phyloP scores from a whole-genome alignment of 2,113 vertebrate genomes.

The Parus major region DNA sequence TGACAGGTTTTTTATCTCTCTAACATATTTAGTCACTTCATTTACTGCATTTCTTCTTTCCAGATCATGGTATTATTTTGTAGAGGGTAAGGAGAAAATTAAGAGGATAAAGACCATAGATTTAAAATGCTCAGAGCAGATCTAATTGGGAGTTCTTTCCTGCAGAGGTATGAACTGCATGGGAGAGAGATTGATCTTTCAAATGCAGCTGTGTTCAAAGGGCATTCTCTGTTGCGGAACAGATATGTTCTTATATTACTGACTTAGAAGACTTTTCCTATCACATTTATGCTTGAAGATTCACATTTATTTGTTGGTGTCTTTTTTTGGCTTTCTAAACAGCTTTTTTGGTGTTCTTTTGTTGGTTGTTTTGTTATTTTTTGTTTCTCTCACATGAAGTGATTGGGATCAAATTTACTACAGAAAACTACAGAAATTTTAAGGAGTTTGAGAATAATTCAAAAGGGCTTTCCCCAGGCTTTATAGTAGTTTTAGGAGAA shows the following conservation, averaged over 20 bases:
- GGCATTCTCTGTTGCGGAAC: neutral
- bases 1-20: neutral
- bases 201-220: neutral
- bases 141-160: neutral
- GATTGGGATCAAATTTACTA: neutral
- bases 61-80: neutral
- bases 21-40: neutral
- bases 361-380: fast-evolving
- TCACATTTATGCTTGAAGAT: neutral
- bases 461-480: neutral
- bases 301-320: fast-evolving
- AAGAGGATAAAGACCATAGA: neutral
- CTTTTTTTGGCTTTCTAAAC: neutral
- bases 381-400: neutral
- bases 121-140: neutral
- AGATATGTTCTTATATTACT: neutral
- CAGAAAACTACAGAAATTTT: neutral
- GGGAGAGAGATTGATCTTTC: neutral
- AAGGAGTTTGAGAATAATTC: neutral
- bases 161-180: neutral
- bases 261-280: neutral
- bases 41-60: neutral
- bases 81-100: neutral
- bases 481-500: neutral
- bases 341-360: neutral